A percentile compares a stretch with the other conserved stretches of the same genome.
Conservation (phyloP, 2,888 invertebrate species). For the Anodontia alba region DNA sequence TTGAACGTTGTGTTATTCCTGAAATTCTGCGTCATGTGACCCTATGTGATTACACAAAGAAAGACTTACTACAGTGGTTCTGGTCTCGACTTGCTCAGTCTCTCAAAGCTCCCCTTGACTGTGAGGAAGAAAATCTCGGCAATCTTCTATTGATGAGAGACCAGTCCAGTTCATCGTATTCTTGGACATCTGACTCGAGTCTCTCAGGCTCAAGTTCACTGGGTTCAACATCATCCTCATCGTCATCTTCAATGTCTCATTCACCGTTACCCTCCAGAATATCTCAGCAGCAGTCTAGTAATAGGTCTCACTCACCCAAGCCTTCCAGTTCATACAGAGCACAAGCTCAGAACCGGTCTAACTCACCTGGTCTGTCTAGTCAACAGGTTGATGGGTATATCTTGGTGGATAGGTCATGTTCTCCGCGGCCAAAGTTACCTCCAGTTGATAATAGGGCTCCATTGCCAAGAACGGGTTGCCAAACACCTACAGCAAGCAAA, state of each 20-base stretch:
- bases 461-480: background rate
- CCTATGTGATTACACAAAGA: conserved; percentile 77
- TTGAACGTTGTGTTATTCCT: conserved; percentile 70
- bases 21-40: conserved; percentile 75
- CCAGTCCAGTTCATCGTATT: background rate
- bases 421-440: background rate
- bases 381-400: no score
- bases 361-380: no score
- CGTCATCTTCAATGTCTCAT: background rate
- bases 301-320: no score
- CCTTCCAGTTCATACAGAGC: no score
- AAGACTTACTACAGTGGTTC: conserved; percentile 85
- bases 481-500: background rate
- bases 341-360: no score
- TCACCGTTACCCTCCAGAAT: background rate
- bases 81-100: conserved; percentile 94
- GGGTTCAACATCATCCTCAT: background rate
- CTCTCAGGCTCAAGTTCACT: background rate
- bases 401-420: no score
- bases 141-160: background rate
- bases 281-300: no score
- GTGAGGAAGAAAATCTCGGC: conserved; percentile 29
- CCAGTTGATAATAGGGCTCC: background rate
- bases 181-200: background rate
- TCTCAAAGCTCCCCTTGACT: conserved; percentile 90